These are phyloP conservation scores for Leptarthrus brevirostris DNA, from an alignment of 2,888 invertebrate species.

Conservation along the genomic window DNA sequence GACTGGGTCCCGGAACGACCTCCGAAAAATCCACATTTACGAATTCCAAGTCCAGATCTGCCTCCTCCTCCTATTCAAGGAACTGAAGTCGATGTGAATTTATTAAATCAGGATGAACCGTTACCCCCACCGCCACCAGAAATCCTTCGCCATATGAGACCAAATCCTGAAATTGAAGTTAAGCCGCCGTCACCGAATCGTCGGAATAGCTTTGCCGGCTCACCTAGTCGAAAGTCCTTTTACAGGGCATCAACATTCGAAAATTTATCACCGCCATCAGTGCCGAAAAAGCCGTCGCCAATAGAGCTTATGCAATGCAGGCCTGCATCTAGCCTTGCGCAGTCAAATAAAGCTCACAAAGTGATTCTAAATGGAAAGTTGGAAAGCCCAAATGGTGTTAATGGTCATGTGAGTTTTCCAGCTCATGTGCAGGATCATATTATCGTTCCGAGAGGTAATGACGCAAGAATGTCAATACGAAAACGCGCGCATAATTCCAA, in stretches of 20 bases:
- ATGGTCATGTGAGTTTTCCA: constrained; percentile 48
- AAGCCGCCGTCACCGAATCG: constrained; percentile 64
- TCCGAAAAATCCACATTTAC: constrained; percentile 78
- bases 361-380: constrained; percentile 60
- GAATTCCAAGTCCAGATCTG: constrained; percentile 67
- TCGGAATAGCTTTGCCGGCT: constrained; percentile 67
- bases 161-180: constrained; percentile 54
- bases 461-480: constrained; percentile 57
- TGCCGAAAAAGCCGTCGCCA: constrained; percentile 63
- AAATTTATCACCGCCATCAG: constrained; percentile 61
- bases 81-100: constrained; percentile 60
- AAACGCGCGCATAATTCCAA: constrained; percentile 65
- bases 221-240: constrained; percentile 62
- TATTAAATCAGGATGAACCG: constrained; percentile 62
- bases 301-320: constrained; percentile 60
- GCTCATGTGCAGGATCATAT: constrained; percentile 20
- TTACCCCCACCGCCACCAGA: constrained; percentile 67
- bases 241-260: constrained; percentile 56
- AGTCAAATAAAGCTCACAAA: constrained; percentile 60
- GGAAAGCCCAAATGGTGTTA: constrained; percentile 51
- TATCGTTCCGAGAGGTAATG: constrained; percentile 51
- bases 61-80: constrained; percentile 64
- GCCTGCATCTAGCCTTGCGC: constrained; percentile 59
- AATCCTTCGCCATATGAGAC: constrained; percentile 59
- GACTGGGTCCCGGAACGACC: constrained; percentile 81